Conservation (phyloP, 1,140 invertebrate species). For the Drosophila obscura region DNA sequence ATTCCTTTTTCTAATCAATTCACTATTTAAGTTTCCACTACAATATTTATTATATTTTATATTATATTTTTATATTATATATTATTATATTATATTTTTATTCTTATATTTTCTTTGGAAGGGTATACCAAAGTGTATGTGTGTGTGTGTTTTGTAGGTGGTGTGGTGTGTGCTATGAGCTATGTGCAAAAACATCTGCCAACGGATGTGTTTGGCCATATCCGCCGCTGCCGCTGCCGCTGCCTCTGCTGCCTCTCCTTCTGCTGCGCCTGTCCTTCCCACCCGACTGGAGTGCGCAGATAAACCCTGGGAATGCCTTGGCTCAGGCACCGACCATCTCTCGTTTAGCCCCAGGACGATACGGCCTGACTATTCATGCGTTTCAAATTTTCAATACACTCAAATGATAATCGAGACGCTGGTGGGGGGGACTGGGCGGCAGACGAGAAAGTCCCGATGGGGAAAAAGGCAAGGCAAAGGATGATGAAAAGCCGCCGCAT, state of each 20-base stretch:
- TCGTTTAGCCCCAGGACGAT: slow-evolving; percentile 52
- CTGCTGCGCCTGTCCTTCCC: neutral
- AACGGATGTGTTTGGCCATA: slow-evolving; percentile 66
- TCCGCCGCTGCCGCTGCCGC: slow-evolving; percentile 18
- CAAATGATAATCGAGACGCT: slow-evolving; percentile 49
- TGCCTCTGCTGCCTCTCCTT: neutral
- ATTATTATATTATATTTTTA: no score
- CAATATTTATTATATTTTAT: no score
- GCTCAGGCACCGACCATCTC: slow-evolving; percentile 11
- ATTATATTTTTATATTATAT: no score
- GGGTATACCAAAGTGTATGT: slow-evolving; percentile 1
- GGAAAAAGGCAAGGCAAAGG: slow-evolving; percentile 4
- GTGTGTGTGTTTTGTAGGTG: slow-evolving; percentile 3
- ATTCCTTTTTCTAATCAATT: no score
- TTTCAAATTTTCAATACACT: slow-evolving; percentile 75
- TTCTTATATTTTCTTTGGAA: no score
- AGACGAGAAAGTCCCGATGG: neutral
- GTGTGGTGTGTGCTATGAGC: slow-evolving; percentile 25
- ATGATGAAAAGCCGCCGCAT: slow-evolving; percentile 68
- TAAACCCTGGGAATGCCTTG: slow-evolving; percentile 52
- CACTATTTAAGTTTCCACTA: no score
- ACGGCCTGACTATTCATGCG: slow-evolving; percentile 74
- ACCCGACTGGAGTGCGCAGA: slow-evolving; percentile 62
- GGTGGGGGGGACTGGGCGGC: neutral
- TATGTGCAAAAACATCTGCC: slow-evolving; percentile 72